Evolutionary conservation across 2,888 invertebrate genomes (phyloP).

Genomic region (Noctua comes): DNA sequence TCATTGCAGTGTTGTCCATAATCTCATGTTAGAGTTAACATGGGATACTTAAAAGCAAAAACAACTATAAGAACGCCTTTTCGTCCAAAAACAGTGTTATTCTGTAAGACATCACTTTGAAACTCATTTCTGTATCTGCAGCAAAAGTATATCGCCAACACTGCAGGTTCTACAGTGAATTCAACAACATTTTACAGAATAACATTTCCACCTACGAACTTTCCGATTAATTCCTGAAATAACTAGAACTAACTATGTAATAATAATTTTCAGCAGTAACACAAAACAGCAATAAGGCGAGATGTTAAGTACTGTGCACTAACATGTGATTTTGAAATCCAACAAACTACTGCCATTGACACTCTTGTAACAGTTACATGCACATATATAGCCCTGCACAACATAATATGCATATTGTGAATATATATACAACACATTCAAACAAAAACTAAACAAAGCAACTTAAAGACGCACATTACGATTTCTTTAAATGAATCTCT

Average conservation of each 20-base stretch:
- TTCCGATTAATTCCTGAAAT: slow-evolving; percentile 13
- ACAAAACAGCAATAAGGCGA: slow-evolving; percentile 49
- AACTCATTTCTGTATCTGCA: slow-evolving; percentile 1
- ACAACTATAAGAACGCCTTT: neutral
- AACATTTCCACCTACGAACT: slow-evolving; percentile 16
- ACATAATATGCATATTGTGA: slow-evolving; percentile 45
- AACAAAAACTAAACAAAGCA: slow-evolving; percentile 44
- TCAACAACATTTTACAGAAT: slow-evolving; percentile 31
- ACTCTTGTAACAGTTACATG: slow-evolving; percentile 58
- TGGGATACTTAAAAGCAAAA: neutral
- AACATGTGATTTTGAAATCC: slow-evolving; percentile 38
- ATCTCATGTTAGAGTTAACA: slow-evolving; percentile 5
- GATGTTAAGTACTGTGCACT: slow-evolving; percentile 50
- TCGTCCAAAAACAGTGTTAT: neutral
- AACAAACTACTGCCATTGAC: slow-evolving; percentile 63
- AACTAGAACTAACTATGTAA: slow-evolving; percentile 38
- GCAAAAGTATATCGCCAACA: slow-evolving; percentile 9
- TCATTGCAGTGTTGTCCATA: neutral
- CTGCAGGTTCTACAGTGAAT: slow-evolving; percentile 8
- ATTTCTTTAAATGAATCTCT: slow-evolving; percentile 30
- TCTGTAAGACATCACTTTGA: slow-evolving; percentile 17
- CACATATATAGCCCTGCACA: slow-evolving; percentile 41
- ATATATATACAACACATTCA: slow-evolving; percentile 39
- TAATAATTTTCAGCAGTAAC: slow-evolving; percentile 33
- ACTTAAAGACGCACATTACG: slow-evolving; percentile 34